Evolutionary conservation across 1,140 invertebrate genomes (phyloP).

Genomic region (Drosophila truncata): DNA sequence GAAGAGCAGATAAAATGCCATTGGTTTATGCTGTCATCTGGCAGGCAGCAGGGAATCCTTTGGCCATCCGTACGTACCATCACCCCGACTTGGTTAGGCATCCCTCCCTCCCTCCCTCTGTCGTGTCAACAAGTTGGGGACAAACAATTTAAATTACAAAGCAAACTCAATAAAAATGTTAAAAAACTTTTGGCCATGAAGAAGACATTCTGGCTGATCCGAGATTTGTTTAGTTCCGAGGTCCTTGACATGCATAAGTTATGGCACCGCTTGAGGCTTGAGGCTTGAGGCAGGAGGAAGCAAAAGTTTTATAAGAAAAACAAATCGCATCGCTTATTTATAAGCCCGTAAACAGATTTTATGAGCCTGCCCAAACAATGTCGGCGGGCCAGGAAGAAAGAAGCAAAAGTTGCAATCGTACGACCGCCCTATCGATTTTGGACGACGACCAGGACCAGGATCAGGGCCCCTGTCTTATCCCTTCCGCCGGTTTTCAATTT

Average conservation of each 20-base stretch:
- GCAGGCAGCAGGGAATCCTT: constrained; percentile 21
- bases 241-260: constrained; percentile 79
- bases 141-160: constrained; percentile 83
- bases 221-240: constrained; percentile 69
- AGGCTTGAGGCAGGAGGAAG: constrained; percentile 34
- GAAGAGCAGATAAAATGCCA: constrained; percentile 73
- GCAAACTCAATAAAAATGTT: constrained; percentile 81
- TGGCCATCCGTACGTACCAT: too few relatives aligned
- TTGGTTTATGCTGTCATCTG: constrained; percentile 64
- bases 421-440: constrained; percentile 47
- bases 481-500: constrained; percentile 77
- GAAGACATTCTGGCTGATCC: constrained; percentile 38
- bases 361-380: constrained; percentile 70
- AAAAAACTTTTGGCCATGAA: constrained; percentile 67
- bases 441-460: background rate
- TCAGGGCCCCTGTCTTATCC: constrained; percentile 16
- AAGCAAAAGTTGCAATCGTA: constrained; percentile 35
- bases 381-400: constrained; percentile 21
- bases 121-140: constrained; percentile 71
- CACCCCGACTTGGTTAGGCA: constrained; percentile 18
- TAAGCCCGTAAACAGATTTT: constrained; percentile 81
- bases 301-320: constrained; percentile 75
- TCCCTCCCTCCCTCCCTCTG: background rate
- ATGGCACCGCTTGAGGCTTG: constrained; percentile 52
- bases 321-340: constrained; percentile 76